Conservation (phyloP, 2,113 vertebrate species). For the Podilymbus podiceps region DNA sequence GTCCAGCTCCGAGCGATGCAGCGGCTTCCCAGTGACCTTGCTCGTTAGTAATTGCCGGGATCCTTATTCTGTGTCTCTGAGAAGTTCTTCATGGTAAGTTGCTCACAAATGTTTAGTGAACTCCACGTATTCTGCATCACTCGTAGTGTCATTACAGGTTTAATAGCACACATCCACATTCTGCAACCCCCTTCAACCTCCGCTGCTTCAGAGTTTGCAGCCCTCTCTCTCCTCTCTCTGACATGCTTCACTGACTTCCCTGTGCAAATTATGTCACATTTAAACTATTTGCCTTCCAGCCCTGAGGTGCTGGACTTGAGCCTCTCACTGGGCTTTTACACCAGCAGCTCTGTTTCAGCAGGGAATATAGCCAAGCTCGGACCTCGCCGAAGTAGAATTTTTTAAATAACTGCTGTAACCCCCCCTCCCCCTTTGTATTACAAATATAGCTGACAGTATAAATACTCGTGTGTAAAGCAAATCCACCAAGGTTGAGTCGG, state of each 20-base stretch:
- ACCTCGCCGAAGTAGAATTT: conserved; percentile 25
- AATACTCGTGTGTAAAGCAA: background rate
- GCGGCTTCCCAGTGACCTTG: background rate
- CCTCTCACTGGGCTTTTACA: conserved; percentile 39
- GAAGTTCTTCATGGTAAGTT: conserved; percentile 11
- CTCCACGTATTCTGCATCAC: background rate
- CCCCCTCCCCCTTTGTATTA: background rate
- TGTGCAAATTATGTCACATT: conserved; percentile 11
- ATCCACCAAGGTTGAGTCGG: background rate
- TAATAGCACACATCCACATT: background rate
- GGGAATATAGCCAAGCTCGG: conserved; percentile 45
- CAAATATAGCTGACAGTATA: background rate
- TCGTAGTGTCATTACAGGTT: background rate
- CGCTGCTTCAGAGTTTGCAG: background rate
- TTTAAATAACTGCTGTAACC: conserved; percentile 56
- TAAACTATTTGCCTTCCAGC: conserved; percentile 64
- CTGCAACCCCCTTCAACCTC: background rate
- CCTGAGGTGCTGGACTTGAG: conserved; percentile 36
- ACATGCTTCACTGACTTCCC: conserved; percentile 27
- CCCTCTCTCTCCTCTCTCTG: background rate
- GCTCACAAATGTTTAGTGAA: background rate
- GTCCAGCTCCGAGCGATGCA: background rate
- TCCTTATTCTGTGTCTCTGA: background rate
- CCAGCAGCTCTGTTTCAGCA: conserved; percentile 64
- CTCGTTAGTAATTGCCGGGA: background rate